These are phyloP conservation scores for Fukomys damarensis DNA, from an alignment of 2,113 vertebrate genomes.

Conservation along the genomic window DNA sequence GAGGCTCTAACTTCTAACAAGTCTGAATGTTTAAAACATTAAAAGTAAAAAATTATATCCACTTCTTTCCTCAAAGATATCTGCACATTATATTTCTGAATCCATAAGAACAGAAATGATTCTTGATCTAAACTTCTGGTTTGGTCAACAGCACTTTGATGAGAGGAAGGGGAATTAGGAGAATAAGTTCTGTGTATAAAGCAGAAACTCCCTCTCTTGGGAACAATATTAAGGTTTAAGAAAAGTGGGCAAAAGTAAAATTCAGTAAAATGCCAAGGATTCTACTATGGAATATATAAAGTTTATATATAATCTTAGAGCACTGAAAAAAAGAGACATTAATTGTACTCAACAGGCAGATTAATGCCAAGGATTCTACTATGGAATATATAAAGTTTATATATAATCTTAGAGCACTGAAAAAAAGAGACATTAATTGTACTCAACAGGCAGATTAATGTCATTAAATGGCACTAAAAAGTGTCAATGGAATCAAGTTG, in stretches of 20 bases:
- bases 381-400: not conserved
- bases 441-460: not conserved
- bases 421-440: slow-evolving; percentile 15
- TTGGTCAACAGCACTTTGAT: not conserved
- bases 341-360: not conserved
- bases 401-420: not conserved
- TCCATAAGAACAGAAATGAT: slow-evolving; percentile 5
- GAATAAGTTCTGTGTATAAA: not conserved
- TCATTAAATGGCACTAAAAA: slow-evolving; percentile 46
- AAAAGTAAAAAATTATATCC: slow-evolving; percentile 1
- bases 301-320: not conserved
- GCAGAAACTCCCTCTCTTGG: not conserved
- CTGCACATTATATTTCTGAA: slow-evolving; percentile 6
- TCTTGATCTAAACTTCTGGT: not conserved
- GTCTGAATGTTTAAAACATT: slow-evolving; percentile 16
- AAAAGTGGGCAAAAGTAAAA: not conserved
- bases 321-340: slow-evolving; percentile 31
- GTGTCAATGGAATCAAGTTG: slow-evolving; percentile 20
- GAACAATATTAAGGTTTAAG: not conserved
- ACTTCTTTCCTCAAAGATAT: slow-evolving; percentile 21
- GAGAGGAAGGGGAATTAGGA: not conserved
- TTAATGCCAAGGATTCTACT: not conserved
- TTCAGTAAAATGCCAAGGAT: slow-evolving; percentile 19
- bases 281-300: not conserved
- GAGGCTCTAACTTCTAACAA: slow-evolving; percentile 30